Conservation (phyloP, 2,797 vertebrate genomes). For the Esox masquinongy region DNA sequence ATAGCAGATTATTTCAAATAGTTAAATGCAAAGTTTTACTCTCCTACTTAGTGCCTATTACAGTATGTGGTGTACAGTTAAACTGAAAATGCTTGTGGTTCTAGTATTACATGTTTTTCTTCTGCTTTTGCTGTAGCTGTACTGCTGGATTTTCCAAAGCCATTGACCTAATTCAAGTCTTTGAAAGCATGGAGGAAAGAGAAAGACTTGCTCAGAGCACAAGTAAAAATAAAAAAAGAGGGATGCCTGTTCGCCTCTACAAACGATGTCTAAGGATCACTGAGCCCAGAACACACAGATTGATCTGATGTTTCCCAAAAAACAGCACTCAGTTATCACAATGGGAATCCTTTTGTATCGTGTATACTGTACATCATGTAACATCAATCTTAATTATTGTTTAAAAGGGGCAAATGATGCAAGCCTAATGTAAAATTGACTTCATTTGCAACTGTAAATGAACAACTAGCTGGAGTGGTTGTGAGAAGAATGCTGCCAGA, state of each 20-base stretch:
- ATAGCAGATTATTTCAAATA: not conserved
- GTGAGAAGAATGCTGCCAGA: too few relatives aligned
- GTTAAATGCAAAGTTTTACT: not conserved
- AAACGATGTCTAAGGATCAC: constrained; percentile 64
- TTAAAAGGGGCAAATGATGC: not conserved
- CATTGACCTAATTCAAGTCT: constrained; percentile 63
- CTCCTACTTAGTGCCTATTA: not conserved
- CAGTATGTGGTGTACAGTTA: not conserved
- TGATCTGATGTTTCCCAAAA: not conserved
- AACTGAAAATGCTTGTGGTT: not conserved
- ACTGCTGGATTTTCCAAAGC: constrained; percentile 59
- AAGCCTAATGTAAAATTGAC: not conserved
- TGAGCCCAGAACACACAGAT: not conserved
- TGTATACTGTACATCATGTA: not conserved
- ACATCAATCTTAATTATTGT: not conserved
- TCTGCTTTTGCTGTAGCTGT: constrained; percentile 52
- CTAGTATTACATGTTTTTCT: not conserved
- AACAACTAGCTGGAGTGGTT: too few relatives aligned
- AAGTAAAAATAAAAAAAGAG: constrained; percentile 55
- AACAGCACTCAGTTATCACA: not conserved
- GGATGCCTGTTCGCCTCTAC: constrained; percentile 60
- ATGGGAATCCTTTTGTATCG: not conserved
- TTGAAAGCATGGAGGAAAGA: constrained; percentile 61
- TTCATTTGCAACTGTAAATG: constrained; percentile 1
- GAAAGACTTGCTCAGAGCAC: constrained; percentile 42